phyloP scores from a whole-genome alignment of 2,888 invertebrate genomes.

The Drosophila niveifrons region DNA sequence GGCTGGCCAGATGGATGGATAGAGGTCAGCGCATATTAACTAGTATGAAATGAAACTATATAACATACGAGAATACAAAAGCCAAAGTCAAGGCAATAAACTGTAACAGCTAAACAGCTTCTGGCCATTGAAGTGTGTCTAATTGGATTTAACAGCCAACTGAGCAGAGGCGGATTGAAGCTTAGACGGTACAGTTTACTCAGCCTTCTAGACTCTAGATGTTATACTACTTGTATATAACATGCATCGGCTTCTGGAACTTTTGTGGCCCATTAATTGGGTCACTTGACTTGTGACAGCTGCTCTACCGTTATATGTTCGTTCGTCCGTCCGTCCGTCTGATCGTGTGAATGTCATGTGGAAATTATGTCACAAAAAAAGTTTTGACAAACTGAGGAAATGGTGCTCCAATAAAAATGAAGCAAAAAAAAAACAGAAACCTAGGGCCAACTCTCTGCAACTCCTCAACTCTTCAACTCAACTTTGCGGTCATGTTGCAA shows the following conservation, averaged over 20 bases:
- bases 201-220: background rate
- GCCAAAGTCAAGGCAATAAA: slow-evolving; percentile 62
- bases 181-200: slow-evolving; percentile 1
- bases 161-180: slow-evolving; percentile 7
- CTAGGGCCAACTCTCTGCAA: slow-evolving; percentile 8
- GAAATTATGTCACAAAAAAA: slow-evolving; percentile 62
- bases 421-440: slow-evolving; percentile 9
- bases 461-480: slow-evolving; percentile 37
- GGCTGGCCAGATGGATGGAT: slow-evolving; percentile 28
- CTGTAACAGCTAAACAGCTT: slow-evolving; percentile 52
- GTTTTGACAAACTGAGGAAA: slow-evolving; percentile 56
- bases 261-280: slow-evolving; percentile 37
- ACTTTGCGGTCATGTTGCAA: slow-evolving; percentile 57
- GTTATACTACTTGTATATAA: background rate
- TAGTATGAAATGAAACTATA: background rate
- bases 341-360: slow-evolving; percentile 43
- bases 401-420: slow-evolving; percentile 48
- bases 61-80: slow-evolving; percentile 45
- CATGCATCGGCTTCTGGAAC: background rate
- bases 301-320: slow-evolving; percentile 41
- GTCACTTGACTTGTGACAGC: slow-evolving; percentile 42
- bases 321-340: slow-evolving; percentile 3
- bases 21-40: slow-evolving; percentile 49
- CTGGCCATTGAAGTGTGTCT: slow-evolving; percentile 45
- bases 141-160: slow-evolving; percentile 57